phyloP scores from a whole-genome alignment of 2,113 vertebrate genomes.

The Polypterus bichir region DNA sequence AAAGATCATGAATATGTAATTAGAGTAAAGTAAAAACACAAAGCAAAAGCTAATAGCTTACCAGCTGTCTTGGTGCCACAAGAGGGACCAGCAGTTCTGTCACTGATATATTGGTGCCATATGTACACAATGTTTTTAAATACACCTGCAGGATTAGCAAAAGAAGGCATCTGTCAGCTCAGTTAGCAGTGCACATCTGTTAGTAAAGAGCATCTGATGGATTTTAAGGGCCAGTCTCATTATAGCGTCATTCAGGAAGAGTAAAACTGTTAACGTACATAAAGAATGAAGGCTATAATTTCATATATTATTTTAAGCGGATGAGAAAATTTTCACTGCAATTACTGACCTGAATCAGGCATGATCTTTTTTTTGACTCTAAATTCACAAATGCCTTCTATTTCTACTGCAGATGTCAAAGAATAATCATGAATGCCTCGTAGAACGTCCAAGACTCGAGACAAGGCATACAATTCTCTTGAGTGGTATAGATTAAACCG shows the following conservation, averaged over 20 bases:
- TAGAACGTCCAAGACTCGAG: too few relatives aligned
- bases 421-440: too few relatives aligned
- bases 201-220: neutral
- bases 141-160: constrained; percentile 7
- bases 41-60: neutral
- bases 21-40: neutral
- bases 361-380: too few relatives aligned
- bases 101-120: constrained; percentile 4
- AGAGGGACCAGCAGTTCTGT: neutral
- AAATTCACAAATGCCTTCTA: too few relatives aligned
- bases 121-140: constrained; percentile 3
- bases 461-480: too few relatives aligned
- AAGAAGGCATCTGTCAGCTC: constrained; percentile 5
- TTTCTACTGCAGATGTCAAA: too few relatives aligned
- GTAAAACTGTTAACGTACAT: too few relatives aligned
- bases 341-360: too few relatives aligned
- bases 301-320: too few relatives aligned
- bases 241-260: neutral
- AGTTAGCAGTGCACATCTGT: neutral
- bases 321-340: too few relatives aligned
- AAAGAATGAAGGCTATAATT: too few relatives aligned
- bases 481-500: too few relatives aligned
- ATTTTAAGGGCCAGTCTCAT: neutral
- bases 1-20: constrained; percentile 1
- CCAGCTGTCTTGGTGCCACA: constrained; percentile 1